Conservation (phyloP, 2,113 vertebrate genomes). For the Oreochromis niloticus region DNA sequence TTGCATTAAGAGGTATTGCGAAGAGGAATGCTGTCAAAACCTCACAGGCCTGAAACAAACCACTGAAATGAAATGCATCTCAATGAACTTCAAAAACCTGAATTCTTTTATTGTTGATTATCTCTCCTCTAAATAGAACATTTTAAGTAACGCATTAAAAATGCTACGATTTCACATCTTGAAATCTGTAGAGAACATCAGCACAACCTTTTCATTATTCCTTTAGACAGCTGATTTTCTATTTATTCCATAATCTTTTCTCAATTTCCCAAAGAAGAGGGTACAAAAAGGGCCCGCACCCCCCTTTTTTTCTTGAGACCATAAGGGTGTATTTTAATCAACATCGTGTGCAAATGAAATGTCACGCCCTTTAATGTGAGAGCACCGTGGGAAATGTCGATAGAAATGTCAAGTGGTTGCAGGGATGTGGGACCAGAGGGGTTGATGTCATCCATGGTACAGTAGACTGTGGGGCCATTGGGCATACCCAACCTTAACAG, state of each 20-base stretch:
- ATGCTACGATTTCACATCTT: neutral
- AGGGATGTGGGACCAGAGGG: slow-evolving; percentile 69
- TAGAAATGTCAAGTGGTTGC: slow-evolving; percentile 82
- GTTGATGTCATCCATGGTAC: slow-evolving; percentile 71
- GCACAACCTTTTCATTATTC: neutral
- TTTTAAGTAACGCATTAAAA: neutral
- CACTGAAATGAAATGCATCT: neutral
- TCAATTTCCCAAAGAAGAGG: slow-evolving; percentile 26
- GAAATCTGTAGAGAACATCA: neutral
- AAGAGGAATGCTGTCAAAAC: neutral
- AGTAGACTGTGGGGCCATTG: slow-evolving; percentile 62
- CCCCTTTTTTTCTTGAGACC: slow-evolving; percentile 57
- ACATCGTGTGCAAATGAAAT: slow-evolving; percentile 79
- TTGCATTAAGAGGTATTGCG: slow-evolving; percentile 5
- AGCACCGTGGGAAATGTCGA: slow-evolving; percentile 79
- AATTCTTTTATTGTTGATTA: neutral
- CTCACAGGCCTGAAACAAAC: neutral
- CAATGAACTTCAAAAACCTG: neutral
- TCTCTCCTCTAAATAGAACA: neutral
- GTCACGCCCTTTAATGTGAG: slow-evolving; percentile 79
- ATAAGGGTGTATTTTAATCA: slow-evolving; percentile 79
- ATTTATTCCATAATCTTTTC: slow-evolving; percentile 25
- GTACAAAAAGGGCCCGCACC: slow-evolving; percentile 43
- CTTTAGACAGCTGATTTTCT: slow-evolving; percentile 13
- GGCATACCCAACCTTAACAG: slow-evolving; percentile 67